These are phyloP conservation scores for Metaphire vulgaris DNA, from an alignment of 1,140 invertebrate genomes.

Conservation along the genomic window DNA sequence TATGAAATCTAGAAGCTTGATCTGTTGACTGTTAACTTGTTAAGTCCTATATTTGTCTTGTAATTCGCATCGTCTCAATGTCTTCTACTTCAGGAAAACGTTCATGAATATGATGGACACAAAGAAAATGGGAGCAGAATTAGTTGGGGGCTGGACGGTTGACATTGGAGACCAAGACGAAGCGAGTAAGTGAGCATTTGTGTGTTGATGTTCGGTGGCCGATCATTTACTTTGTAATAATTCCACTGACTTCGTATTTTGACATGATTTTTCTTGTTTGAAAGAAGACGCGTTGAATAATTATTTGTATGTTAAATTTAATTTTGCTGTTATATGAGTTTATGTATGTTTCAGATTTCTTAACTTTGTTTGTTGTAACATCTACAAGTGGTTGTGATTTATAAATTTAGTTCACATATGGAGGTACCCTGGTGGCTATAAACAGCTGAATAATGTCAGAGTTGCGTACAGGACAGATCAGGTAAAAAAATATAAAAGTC, in stretches of 20 bases:
- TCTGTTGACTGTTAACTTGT: too few relatives aligned
- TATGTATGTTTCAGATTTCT: neutral
- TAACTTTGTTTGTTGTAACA: neutral
- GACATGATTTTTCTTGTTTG: neutral
- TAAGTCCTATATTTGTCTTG: too few relatives aligned
- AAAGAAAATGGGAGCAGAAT: conserved; percentile 48
- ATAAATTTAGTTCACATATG: conserved; percentile 71
- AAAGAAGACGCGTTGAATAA: neutral
- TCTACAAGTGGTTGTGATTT: neutral
- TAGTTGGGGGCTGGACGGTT: conserved; percentile 62
- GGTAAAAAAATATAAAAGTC: conserved; percentile 53
- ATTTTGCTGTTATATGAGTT: neutral
- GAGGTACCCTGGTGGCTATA: conserved; percentile 86
- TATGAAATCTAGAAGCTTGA: too few relatives aligned
- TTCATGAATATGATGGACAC: conserved; percentile 68
- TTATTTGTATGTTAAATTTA: neutral
- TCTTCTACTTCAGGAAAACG: conserved; percentile 61
- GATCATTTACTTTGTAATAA: neutral
- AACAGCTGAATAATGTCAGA: conserved; percentile 73
- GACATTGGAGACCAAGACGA: conserved; percentile 96
- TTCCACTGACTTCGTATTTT: neutral
- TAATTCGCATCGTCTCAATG: neutral
- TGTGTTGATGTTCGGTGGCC: neutral
- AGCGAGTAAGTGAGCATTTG: conserved; percentile 55
- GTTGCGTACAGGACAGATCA: conserved; percentile 64